These are phyloP conservation scores for Polydrusus cervinus DNA, from an alignment of 2,888 invertebrate species.

Conservation along the genomic window DNA sequence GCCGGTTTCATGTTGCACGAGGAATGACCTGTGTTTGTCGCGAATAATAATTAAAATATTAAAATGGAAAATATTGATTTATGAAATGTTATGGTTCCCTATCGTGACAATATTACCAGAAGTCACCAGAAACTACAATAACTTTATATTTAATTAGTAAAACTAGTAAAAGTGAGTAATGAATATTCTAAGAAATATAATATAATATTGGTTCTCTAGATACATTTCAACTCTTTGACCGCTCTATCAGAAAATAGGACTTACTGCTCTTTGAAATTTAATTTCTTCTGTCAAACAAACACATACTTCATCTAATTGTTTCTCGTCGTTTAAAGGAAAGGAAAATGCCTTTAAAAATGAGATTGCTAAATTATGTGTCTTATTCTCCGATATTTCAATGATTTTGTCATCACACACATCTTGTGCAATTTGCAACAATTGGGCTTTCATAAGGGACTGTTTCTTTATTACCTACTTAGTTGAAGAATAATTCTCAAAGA, in stretches of 20 bases:
- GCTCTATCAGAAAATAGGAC: not conserved
- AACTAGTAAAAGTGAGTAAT: no score
- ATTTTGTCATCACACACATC: not conserved
- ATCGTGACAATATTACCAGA: no score
- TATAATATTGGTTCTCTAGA: no score
- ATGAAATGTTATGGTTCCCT: no score
- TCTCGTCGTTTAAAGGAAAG: not conserved
- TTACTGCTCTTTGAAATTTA: conserved; percentile 3
- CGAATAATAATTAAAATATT: no score
- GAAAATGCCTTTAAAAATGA: not conserved
- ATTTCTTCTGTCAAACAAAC: not conserved
- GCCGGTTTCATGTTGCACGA: no score
- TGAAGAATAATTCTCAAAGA: not conserved
- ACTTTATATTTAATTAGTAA: no score
- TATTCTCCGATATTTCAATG: not conserved
- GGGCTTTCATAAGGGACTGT: not conserved
- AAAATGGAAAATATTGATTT: no score
- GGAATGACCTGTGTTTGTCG: no score
- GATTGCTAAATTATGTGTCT: not conserved
- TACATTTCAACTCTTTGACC: not conserved
- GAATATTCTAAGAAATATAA: no score
- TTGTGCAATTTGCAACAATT: not conserved
- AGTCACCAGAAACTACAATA: no score
- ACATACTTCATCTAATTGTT: not conserved
- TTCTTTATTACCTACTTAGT: not conserved